A percentile compares a stretch with the other conserved stretches of the same genome.
phyloP scores from a whole-genome alignment of 2,113 vertebrate genomes.

The Conger conger region DNA sequence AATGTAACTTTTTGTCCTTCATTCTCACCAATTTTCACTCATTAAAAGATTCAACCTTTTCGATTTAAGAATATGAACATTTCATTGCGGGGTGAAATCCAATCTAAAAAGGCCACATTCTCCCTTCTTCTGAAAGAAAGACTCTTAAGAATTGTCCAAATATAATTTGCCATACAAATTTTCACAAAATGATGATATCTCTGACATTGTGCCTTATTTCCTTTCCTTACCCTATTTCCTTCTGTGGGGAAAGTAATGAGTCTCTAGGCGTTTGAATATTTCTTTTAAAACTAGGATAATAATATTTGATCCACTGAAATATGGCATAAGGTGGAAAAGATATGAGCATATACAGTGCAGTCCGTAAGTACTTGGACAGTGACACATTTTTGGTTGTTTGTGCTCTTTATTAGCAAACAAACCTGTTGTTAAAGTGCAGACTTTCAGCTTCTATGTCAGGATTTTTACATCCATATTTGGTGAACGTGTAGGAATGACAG shows the following conservation, averaged over 20 bases:
- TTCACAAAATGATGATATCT: background rate
- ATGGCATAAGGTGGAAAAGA: background rate
- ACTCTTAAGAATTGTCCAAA: background rate
- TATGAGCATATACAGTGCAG: too few species aligned
- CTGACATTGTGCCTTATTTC: too few species aligned
- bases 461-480: too few species aligned
- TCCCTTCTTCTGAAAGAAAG: background rate
- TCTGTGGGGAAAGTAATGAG: background rate
- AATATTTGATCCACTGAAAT: background rate
- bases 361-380: too few species aligned
- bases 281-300: too few species aligned
- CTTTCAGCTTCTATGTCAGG: too few species aligned
- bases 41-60: background rate
- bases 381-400: too few species aligned
- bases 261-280: too few species aligned
- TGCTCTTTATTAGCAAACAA: too few species aligned
- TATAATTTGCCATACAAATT: background rate
- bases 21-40: slow-evolving; percentile 4
- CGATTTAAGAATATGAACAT: slow-evolving; percentile 3
- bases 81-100: background rate
- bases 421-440: too few species aligned
- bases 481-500: too few species aligned
- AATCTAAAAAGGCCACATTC: background rate
- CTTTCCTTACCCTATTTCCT: too few species aligned
- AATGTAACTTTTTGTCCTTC: background rate